Base-by-base conservation (phyloP, 2,888 invertebrate species). In the Cheilosia urbana region DNA sequence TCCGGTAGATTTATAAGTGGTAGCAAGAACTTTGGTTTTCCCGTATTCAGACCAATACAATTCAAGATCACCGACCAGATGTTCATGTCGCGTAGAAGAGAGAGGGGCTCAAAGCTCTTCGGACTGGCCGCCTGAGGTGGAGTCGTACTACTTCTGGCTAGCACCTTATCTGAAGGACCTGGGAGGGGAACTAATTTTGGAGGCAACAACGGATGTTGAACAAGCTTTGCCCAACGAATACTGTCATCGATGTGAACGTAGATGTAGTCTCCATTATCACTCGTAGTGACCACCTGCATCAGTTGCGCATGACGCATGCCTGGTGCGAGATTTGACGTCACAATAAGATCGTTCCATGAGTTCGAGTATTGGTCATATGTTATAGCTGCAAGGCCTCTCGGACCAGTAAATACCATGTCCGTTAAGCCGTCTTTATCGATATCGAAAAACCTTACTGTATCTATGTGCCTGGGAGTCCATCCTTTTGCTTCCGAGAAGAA, bases 331-430 rank as follows among this genome's bases (percentile, higher is more conserved):
- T 5, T 40, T 24, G 65, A 47, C 3, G 75, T 47, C 17, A 27
- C 40, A 47, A 76, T 37, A 6, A 66, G 11, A 2, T 30, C 6
- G n/a, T 0, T 45, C 73, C 57, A 57, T 15, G n/a, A 6, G 27
- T 76, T 58, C 2, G 24, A 5, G 21, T 37, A 17, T 15, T 49
- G 37, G 3, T 69, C 37, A 30, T 53, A 77, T 0, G 60, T 55
- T 2, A 69, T 40, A 2, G 53, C 69, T 30, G 57, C n/a, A 13
- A 62, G 21, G 1, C 77, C 77, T 55, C 9, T 55, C 0, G 77
- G 77, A 9, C 77, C 77, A 2, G 60, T 77, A n/a, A 69, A 77
- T 4, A 69, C 11, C 51, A 77, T 77, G 11, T 77, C 77, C 4
- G 13, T 19, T 2, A 13, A 13, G 49, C 66, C 60, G 30, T 76